A percentile compares a stretch with the other conserved stretches of the same genome.
These are phyloP conservation scores for Ibidorhyncha struthersii DNA, from an alignment of 2,113 vertebrate genomes.

Conservation along the genomic window DNA sequence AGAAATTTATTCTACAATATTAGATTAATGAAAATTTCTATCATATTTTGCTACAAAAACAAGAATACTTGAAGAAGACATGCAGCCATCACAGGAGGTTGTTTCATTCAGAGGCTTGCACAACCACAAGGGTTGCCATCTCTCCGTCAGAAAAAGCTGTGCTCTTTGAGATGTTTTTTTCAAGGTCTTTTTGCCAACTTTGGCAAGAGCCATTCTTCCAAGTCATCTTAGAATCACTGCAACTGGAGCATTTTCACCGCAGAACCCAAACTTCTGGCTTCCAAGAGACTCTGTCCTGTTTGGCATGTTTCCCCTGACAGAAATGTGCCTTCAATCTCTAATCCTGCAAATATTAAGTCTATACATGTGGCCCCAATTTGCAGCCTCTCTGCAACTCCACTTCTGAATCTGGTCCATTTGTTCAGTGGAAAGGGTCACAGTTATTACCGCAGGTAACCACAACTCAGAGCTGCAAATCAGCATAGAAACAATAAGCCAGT, in stretches of 20 bases:
- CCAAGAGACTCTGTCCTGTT: background rate
- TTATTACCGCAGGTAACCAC: conserved; percentile 55
- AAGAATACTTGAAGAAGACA: background rate
- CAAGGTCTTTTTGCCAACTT: background rate
- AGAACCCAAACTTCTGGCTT: background rate
- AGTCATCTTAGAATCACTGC: background rate
- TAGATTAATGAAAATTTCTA: background rate
- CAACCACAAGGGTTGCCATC: background rate
- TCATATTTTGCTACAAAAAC: background rate
- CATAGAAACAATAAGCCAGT: background rate
- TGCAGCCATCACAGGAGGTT: background rate
- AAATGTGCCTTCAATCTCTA: background rate
- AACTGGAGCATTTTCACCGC: background rate
- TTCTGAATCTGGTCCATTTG: conserved; percentile 37
- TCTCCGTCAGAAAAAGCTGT: background rate
- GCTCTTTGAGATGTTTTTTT: background rate
- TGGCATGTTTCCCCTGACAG: background rate
- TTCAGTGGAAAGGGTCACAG: conserved; percentile 1
- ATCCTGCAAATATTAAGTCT: background rate
- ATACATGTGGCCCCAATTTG: conserved; percentile 50
- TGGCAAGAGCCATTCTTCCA: background rate
- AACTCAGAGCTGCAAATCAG: conserved; percentile 36
- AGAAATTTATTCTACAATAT: background rate
- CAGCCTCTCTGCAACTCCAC: background rate
- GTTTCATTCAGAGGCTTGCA: background rate